Evolutionary conservation across 2,113 vertebrate species (phyloP).

Genomic region (Ictidomys tridecemlineatus): DNA sequence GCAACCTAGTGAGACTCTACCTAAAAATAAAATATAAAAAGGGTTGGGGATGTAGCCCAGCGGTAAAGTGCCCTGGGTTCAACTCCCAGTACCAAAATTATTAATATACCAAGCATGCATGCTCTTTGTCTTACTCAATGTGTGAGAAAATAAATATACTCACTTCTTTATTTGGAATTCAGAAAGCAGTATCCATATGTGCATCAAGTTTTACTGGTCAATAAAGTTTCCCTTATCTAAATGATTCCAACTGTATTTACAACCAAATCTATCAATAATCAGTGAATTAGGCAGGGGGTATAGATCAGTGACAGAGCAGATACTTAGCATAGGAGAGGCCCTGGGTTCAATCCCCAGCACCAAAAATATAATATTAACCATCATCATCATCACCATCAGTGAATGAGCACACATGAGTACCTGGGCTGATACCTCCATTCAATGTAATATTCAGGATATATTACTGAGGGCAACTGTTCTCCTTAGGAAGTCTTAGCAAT

Average conservation of each 20-base stretch:
- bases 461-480: background rate
- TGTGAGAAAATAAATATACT: constrained; percentile 19
- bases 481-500: constrained; percentile 11
- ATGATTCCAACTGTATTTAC: constrained; percentile 19
- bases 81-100: too few relatives aligned
- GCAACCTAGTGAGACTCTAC: too few relatives aligned
- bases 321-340: background rate
- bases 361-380: too few relatives aligned
- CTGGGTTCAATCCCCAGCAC: background rate
- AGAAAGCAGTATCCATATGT: background rate
- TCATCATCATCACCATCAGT: background rate
- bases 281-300: background rate
- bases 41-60: too few relatives aligned
- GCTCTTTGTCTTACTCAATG: background rate
- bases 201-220: constrained; percentile 34
- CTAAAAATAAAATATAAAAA: too few relatives aligned
- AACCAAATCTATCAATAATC: constrained; percentile 35
- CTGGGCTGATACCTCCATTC: background rate
- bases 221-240: constrained; percentile 52
- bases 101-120: background rate
- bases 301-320: background rate
- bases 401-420: background rate
- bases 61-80: too few relatives aligned
- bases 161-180: constrained; percentile 36
- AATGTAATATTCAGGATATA: background rate